Evolutionary conservation across 2,888 invertebrate genomes (phyloP).

Genomic region (Steromphala cineraria): DNA sequence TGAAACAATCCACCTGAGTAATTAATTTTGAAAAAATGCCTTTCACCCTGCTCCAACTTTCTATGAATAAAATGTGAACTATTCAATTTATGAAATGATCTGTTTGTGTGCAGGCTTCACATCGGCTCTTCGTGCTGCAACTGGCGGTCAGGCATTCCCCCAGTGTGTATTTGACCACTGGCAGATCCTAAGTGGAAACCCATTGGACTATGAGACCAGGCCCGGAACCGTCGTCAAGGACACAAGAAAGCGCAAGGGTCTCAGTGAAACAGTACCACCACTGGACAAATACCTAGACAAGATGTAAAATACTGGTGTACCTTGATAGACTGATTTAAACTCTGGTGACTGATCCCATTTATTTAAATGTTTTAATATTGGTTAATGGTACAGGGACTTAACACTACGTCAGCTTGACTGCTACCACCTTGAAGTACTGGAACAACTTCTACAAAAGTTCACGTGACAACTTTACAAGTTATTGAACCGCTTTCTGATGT

Average conservation of each 20-base stretch:
- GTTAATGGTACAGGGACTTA: neutral
- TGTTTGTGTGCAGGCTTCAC: constrained; percentile 85
- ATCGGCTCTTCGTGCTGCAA: constrained; percentile 95
- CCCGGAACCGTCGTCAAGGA: constrained; percentile 80
- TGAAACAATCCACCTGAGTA: too few relatives aligned
- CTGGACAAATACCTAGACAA: constrained; percentile 97
- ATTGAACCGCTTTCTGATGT: neutral
- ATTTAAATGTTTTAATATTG: neutral
- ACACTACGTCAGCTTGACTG: neutral
- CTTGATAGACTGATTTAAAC: neutral
- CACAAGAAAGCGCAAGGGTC: constrained; percentile 98
- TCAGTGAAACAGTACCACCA: constrained; percentile 98
- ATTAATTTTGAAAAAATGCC: too few relatives aligned
- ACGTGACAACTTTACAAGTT: neutral
- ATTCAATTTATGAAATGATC: neutral
- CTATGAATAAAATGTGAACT: neutral
- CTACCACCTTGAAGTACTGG: neutral
- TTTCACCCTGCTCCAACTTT: too few relatives aligned
- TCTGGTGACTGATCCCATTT: neutral
- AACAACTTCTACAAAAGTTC: neutral
- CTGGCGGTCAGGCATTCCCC: constrained; percentile 99
- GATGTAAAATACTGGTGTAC: constrained; percentile 83
- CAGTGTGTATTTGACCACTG: constrained; percentile 99
- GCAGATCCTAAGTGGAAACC: constrained; percentile 97
- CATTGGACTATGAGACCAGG: constrained; percentile 84